A percentile compares a stretch with the other conserved stretches of the same genome.
Conservation (phyloP, 2,888 invertebrate species). For the Leptothorax acervorum region DNA sequence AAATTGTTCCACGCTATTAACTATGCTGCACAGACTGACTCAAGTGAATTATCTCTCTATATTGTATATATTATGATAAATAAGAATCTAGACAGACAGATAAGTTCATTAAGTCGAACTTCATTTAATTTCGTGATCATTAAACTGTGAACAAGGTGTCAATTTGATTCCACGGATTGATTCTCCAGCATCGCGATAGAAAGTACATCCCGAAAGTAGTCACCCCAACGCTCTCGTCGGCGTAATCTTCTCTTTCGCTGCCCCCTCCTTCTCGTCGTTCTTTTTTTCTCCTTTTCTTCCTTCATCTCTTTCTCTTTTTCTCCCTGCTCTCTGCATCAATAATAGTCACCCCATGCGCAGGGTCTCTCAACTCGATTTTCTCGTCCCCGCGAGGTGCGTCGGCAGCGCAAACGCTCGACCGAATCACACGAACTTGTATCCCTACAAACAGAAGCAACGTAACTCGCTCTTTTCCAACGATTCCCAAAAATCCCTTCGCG, state of each 20-base stretch:
- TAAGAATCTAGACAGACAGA: not conserved
- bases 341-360: slow-evolving; percentile 74
- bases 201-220: slow-evolving; percentile 71
- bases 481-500: not conserved
- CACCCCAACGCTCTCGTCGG: slow-evolving; percentile 64
- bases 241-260: slow-evolving; percentile 70
- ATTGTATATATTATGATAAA: not conserved
- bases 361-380: slow-evolving; percentile 71
- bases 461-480: not conserved
- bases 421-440: slow-evolving; percentile 14
- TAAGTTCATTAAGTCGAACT: not conserved
- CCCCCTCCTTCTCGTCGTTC: slow-evolving; percentile 20
- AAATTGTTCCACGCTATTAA: not conserved
- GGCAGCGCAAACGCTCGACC: not conserved
- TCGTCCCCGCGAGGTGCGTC: not conserved
- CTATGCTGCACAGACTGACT: not conserved
- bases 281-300: slow-evolving; percentile 44
- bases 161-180: slow-evolving; percentile 39
- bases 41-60: not conserved
- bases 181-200: slow-evolving; percentile 64
- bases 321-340: slow-evolving; percentile 71
- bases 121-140: not conserved
- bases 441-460: not conserved
- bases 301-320: slow-evolving; percentile 43
- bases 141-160: not conserved